Evolutionary conservation across 2,888 invertebrate genomes (phyloP), one percentile per base, ranked within the genome.

Genomic region (Rhabditoides inermis): DNA sequence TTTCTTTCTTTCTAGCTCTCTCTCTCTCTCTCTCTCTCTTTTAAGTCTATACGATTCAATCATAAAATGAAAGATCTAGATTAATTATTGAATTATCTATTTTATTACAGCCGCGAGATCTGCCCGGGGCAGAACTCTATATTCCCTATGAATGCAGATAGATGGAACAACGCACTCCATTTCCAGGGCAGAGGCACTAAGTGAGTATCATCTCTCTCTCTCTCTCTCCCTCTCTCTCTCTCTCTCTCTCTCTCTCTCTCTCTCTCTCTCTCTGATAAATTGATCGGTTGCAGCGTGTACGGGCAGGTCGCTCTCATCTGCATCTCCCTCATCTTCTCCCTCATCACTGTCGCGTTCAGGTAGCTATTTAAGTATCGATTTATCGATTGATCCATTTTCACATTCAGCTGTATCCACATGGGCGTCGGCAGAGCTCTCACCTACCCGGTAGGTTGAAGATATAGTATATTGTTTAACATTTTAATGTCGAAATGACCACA

Each of bases 141-240:
- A 10, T 74, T 74, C 53, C 74, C 74, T n/a, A 74, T 74, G 74
- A 74, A 74, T 45, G 70, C 72, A n/a, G 74, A 74, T 51, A 61
- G 74, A 36, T 74, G 74, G 74, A 68, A 66, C 50, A 72, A 68
- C 37, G 72, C 72, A 2, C 55, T 74, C 5, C 74, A 74, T 48
- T 75, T 74, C 49, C 74, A 74, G 52, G 67, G 72, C 51, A 55
- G 72, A 25, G 74, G 74, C 4, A 69, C 73, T 56, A 75, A 72
- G 73, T 73, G n/a, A n/a, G n/a, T n/a, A n/a, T n/a, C n/a, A n/a
- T n/a, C n/a, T n/a, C n/a, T n/a, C n/a, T n/a, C n/a, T n/a, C n/a
- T 36, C 45, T 4, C 18, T 39, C 7, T 44, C 15, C 20, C 6
- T 25, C 25, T 6, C 25, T 6, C 20, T 12, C 5, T 22, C 6